phyloP scores from a whole-genome alignment of 2,888 invertebrate genomes.

The Willowsia nigromaculata region DNA sequence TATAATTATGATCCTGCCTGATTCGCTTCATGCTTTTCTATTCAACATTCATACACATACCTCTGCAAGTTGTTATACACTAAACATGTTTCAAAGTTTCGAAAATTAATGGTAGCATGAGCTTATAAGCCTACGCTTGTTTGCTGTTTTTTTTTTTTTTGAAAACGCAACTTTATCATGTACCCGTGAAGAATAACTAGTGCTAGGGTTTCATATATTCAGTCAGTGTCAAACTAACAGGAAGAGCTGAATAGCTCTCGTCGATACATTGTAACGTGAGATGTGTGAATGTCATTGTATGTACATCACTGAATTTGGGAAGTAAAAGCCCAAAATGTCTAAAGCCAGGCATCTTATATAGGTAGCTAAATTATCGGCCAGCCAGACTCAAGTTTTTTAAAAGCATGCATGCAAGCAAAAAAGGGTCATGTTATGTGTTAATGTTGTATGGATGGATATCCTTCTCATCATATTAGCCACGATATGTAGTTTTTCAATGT shows the following conservation, averaged over 20 bases:
- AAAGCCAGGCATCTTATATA: not conserved
- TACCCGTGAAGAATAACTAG: no score
- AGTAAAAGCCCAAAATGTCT: not conserved
- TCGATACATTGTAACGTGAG: not conserved
- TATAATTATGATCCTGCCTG: not conserved
- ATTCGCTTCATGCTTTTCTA: not conserved
- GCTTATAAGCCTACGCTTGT: not conserved
- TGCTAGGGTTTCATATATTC: no score
- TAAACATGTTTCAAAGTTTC: not conserved
- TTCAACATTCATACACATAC: not conserved
- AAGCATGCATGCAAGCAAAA: not conserved
- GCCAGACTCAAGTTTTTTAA: not conserved
- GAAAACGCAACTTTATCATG: no score
- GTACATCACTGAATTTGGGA: not conserved
- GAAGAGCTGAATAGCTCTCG: not conserved
- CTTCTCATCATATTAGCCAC: slow-evolving; percentile 1
- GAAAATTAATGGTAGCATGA: not conserved
- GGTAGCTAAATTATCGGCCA: not conserved
- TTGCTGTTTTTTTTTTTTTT: not conserved
- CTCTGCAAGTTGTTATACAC: not conserved
- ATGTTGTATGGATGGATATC: not conserved
- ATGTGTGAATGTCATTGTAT: slow-evolving; percentile 8
- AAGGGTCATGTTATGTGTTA: not conserved
- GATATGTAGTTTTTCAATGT: not conserved
- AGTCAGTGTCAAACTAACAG: no score